These are phyloP conservation scores for Aphis craccivora DNA, from an alignment of 1,140 invertebrate species.

Conservation along the genomic window DNA sequence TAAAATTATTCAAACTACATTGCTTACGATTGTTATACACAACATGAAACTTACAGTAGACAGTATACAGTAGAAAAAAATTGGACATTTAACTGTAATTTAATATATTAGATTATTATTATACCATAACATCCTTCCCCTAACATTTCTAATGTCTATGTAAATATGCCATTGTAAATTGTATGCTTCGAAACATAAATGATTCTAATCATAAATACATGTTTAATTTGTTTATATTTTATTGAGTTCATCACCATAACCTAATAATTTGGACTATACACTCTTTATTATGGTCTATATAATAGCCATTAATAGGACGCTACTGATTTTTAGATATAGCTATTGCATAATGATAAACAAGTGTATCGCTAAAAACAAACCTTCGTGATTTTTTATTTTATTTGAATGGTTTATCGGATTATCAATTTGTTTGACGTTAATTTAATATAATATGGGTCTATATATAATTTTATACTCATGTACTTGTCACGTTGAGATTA, in stretches of 20 bases:
- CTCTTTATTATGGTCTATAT: neutral
- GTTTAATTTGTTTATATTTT: neutral
- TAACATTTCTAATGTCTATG: too few species aligned
- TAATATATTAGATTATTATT: too few species aligned
- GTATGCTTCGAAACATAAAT: neutral
- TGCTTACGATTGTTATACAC: too few species aligned
- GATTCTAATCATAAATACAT: neutral
- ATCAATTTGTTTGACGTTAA: neutral
- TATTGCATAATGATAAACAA: neutral
- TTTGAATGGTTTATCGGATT: neutral
- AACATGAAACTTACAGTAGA: too few species aligned
- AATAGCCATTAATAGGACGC: too few species aligned
- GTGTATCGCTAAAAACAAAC: neutral
- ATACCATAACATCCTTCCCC: too few species aligned
- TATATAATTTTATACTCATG: neutral
- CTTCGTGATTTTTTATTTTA: neutral
- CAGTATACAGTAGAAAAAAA: too few species aligned
- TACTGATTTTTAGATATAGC: neutral
- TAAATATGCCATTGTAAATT: neutral
- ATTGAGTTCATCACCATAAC: neutral
- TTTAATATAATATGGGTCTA: neutral
- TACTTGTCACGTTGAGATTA: neutral
- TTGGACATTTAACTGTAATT: too few species aligned
- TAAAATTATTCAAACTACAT: too few species aligned
- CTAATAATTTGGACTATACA: neutral